Evolutionary conservation across 2,113 vertebrate species (phyloP).

Genomic region (Cephalophus harveyi): DNA sequence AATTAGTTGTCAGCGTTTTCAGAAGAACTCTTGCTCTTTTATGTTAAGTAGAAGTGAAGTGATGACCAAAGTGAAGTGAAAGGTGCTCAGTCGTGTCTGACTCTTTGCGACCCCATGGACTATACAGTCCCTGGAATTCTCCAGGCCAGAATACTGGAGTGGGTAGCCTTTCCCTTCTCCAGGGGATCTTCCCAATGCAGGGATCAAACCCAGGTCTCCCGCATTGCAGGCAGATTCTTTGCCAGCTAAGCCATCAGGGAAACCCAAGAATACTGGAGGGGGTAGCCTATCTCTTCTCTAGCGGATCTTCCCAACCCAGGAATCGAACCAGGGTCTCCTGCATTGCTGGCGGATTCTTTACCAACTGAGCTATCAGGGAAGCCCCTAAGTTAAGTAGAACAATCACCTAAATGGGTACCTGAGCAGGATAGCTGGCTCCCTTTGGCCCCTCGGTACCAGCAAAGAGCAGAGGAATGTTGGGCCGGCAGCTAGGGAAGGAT

Average conservation of each 20-base stretch:
- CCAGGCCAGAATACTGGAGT: background rate
- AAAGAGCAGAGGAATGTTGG: background rate
- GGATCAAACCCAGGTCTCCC: background rate
- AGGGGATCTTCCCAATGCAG: background rate
- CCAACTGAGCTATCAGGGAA: background rate
- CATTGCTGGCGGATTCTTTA: background rate
- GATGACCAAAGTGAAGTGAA: background rate
- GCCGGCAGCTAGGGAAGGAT: background rate
- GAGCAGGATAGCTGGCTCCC: background rate
- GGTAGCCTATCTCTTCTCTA: background rate
- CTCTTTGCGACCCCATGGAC: background rate
- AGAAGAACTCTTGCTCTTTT: background rate
- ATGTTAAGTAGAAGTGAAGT: background rate
- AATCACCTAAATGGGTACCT: background rate
- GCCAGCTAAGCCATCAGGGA: background rate
- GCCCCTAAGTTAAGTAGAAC: background rate
- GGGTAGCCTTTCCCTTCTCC: background rate
- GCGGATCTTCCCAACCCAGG: fast-evolving
- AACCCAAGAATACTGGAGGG: background rate
- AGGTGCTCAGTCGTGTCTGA: background rate
- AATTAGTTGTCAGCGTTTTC: background rate
- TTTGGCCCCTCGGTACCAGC: background rate
- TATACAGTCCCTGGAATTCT: background rate
- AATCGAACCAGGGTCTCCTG: background rate
- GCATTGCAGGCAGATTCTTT: background rate